Conservation (phyloP, 2,888 invertebrate genomes). For the Bombylius major region DNA sequence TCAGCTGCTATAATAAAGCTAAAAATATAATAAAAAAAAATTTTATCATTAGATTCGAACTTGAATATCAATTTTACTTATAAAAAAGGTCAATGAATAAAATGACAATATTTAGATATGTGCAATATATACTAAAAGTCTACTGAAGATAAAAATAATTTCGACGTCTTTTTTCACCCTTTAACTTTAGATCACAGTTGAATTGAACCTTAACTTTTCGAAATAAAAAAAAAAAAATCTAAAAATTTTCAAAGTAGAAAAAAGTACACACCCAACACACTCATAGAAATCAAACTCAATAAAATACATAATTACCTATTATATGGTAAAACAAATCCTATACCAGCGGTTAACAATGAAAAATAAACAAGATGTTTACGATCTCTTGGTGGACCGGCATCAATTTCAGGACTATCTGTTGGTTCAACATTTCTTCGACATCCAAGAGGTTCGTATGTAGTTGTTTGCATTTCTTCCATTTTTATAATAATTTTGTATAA, state of each 20-base stretch:
- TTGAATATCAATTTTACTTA: background rate
- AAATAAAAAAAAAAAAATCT: no score
- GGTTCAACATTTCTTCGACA: conserved; percentile 28
- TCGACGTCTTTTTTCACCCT: no score
- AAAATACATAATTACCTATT: conserved; percentile 53
- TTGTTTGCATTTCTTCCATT: conserved; percentile 29
- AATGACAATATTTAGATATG: no score
- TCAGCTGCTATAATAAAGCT: conserved; percentile 91
- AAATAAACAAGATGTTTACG: conserved; percentile 33
- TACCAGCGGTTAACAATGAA: conserved; percentile 64
- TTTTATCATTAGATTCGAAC: background rate
- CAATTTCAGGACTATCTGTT: conserved; percentile 35
- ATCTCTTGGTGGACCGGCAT: conserved; percentile 34
- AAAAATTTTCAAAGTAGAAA: no score
- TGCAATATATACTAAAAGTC: no score
- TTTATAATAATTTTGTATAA: background rate
- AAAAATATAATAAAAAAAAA: conserved; percentile 29
- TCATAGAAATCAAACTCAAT: no score
- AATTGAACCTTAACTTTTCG: no score
- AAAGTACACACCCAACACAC: no score
- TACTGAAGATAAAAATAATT: no score
- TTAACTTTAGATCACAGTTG: no score
- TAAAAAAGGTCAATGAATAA: background rate
- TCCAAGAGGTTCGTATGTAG: conserved; percentile 34
- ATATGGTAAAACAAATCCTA: conserved; percentile 82